Evolutionary conservation across 2,888 invertebrate genomes (phyloP).

Genomic region (Leucozona laternaria): DNA sequence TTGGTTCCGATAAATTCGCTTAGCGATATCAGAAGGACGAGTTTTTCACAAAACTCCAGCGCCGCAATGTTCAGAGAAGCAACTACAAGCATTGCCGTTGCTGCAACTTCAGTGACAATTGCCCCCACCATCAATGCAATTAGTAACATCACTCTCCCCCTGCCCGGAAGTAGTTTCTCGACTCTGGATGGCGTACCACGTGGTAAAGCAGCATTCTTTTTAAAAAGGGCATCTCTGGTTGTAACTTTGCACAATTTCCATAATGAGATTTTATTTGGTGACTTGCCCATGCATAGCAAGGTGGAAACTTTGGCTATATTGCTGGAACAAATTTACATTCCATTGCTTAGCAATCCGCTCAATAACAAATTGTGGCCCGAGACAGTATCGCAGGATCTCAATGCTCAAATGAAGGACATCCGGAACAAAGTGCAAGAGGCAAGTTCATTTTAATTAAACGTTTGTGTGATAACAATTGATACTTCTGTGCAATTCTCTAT

Average conservation of each 20-base stretch:
- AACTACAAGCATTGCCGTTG: conserved; percentile 51
- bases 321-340: conserved; percentile 90
- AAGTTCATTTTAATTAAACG: conserved; percentile 77
- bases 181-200: conserved; percentile 82
- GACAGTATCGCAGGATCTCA: conserved; percentile 89
- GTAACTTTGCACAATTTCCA: conserved; percentile 83
- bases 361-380: conserved; percentile 90
- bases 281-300: conserved; percentile 88
- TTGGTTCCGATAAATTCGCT: conserved; percentile 83
- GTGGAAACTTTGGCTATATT: conserved; percentile 89
- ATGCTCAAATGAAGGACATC: conserved; percentile 88
- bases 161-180: conserved; percentile 81
- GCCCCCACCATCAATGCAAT: conserved; percentile 65
- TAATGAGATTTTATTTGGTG: conserved; percentile 87
- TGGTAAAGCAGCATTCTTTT: conserved; percentile 85
- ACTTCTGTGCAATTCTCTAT: neutral
- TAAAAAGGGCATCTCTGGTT: conserved; percentile 83
- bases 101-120: conserved; percentile 60
- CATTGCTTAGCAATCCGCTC: conserved; percentile 88
- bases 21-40: conserved; percentile 79
- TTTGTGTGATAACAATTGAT: conserved; percentile 17
- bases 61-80: conserved; percentile 54
- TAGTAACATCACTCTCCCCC: conserved; percentile 77
- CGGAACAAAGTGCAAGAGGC: conserved; percentile 83
- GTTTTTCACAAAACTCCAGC: conserved; percentile 46